phyloP scores from a whole-genome alignment of 2,888 invertebrate genomes.

The Epistrophe eligans region DNA sequence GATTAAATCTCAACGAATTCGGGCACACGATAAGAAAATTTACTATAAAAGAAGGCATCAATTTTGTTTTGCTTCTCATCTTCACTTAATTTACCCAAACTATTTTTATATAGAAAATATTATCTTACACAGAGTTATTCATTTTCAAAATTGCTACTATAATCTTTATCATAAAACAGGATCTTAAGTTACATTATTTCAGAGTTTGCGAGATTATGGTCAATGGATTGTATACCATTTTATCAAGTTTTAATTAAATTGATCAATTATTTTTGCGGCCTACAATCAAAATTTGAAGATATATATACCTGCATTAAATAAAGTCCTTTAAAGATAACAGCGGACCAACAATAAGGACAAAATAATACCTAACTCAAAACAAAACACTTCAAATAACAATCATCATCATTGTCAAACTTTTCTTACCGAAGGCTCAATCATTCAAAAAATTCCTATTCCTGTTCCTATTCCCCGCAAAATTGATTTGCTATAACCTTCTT shows the following conservation, averaged over 20 bases:
- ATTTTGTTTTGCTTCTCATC: not conserved
- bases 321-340: slow-evolving; percentile 10
- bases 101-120: not conserved
- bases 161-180: slow-evolving; percentile 4
- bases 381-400: slow-evolving; percentile 73
- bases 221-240: slow-evolving; percentile 19
- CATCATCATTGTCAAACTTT: slow-evolving; percentile 61
- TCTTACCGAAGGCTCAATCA: slow-evolving; percentile 62
- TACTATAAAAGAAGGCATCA: slow-evolving; percentile 10
- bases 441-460: slow-evolving; percentile 59
- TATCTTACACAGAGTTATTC: slow-evolving; percentile 12
- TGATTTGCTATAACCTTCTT: slow-evolving; percentile 67
- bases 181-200: slow-evolving; percentile 3
- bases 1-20: slow-evolving; percentile 15
- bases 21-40: slow-evolving; percentile 15
- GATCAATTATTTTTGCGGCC: slow-evolving; percentile 26
- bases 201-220: not conserved
- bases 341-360: slow-evolving; percentile 4
- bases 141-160: slow-evolving; percentile 3
- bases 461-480: slow-evolving; percentile 53
- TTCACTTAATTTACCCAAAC: not conserved
- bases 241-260: slow-evolving; percentile 50
- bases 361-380: slow-evolving; percentile 44
- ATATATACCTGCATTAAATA: slow-evolving; percentile 27
- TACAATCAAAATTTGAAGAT: not conserved